phyloP scores from a whole-genome alignment of 1,140 invertebrate genomes.

The Proctacanthus coquilletti region DNA sequence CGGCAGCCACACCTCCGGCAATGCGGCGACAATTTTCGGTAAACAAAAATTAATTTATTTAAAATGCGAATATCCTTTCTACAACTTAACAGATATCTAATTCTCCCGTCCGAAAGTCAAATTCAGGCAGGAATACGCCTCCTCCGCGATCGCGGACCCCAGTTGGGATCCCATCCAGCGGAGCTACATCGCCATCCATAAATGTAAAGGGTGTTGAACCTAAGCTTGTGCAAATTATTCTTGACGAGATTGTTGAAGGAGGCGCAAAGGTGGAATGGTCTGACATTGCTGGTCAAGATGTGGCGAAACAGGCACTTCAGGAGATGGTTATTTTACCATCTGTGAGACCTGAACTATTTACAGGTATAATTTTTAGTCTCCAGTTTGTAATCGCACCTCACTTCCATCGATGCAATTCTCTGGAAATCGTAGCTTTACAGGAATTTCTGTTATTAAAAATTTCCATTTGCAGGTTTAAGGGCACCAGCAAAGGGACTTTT shows the following conservation, averaged over 20 bases:
- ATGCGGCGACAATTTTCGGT: conserved; percentile 65
- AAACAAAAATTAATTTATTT: conserved; percentile 22
- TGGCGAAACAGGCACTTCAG: conserved; percentile 87
- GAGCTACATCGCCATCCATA: conserved; percentile 31
- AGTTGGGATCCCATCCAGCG: conserved; percentile 19
- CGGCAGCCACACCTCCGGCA: conserved; percentile 60
- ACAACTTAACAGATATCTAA: conserved; percentile 12
- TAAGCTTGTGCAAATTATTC: conserved; percentile 70
- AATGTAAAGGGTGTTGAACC: conserved; percentile 65
- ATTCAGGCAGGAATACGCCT: conserved; percentile 32
- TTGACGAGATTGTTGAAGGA: conserved; percentile 59
- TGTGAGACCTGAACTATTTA: conserved; percentile 88
- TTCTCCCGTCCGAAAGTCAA: conserved; percentile 45
- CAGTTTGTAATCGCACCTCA: no score
- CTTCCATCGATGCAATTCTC: no score
- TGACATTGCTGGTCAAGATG: conserved; percentile 81
- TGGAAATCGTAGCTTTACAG: no score
- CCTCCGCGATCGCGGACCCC: conserved; percentile 25
- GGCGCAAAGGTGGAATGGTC: conserved; percentile 77
- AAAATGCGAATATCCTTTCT: conserved; percentile 3
- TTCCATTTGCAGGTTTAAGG: conserved; percentile 16
- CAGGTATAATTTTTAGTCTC: conserved; percentile 78
- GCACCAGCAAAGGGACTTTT: conserved; percentile 84
- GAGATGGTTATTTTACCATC: conserved; percentile 96
- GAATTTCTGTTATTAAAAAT: no score